A percentile compares a stretch with the other conserved stretches of the same genome.
phyloP scores from a whole-genome alignment of 2,797 vertebrate genomes.

The Micrastur ruficollis region DNA sequence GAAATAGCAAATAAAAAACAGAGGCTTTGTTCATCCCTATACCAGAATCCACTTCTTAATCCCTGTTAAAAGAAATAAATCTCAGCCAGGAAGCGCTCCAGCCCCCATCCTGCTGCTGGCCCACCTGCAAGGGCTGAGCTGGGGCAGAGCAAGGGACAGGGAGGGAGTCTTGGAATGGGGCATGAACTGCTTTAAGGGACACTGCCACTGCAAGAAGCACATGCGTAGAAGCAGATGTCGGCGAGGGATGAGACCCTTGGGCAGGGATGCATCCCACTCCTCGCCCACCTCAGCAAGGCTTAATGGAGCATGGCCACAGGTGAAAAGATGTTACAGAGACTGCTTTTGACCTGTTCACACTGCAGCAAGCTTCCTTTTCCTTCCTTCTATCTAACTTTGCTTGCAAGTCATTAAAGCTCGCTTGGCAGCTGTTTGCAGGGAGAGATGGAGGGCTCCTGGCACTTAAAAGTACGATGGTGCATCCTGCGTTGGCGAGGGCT shows the following conservation, averaged over 20 bases:
- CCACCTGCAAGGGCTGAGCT: not conserved
- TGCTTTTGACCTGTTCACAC: not conserved
- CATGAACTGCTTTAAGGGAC: not conserved
- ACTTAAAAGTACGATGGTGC: too few species aligned
- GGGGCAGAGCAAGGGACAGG: not conserved
- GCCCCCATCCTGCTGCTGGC: not conserved
- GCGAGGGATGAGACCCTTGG: fast-evolving
- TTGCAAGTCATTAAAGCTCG: not conserved
- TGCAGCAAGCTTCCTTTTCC: not conserved
- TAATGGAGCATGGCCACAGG: not conserved
- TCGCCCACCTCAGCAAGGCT: not conserved
- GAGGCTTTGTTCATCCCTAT: not conserved
- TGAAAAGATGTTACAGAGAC: not conserved
- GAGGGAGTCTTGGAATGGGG: too few species aligned
- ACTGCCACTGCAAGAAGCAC: not conserved
- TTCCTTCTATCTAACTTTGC: not conserved
- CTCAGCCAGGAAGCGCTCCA: not conserved
- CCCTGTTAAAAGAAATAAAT: not conserved
- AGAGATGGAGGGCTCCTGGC: not conserved
- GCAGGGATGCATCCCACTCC: not conserved
- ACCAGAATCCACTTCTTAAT: not conserved
- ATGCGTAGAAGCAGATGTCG: not conserved
- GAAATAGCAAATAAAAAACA: not conserved
- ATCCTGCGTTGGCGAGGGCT: not conserved
- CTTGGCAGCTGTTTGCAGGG: not conserved